Base-by-base conservation (phyloP, 2,888 invertebrate species). In the Aricia artaxerxes region DNA sequence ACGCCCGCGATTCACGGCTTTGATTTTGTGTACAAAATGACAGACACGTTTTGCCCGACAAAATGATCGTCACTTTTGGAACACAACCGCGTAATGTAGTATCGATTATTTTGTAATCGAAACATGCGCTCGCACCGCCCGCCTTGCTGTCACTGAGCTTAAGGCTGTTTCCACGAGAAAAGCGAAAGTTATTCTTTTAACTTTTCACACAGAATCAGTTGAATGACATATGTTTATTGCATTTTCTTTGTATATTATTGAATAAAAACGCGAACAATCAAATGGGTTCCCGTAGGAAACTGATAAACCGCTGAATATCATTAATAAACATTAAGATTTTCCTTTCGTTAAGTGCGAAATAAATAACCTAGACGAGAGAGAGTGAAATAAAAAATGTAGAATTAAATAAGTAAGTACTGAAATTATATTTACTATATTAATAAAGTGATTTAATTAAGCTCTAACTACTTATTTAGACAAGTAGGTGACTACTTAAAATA, bases 181-280 rank as follows among this genome's bases (percentile, higher is more conserved):
- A 87, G 92, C 92, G 93, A 93, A 93, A 93, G 93, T 93, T 83
- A 82, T 81, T 82, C 79, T 82, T 81, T 76, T 80, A 80, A 81
- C 84, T 87, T 87, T 86, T 87, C 85, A 84, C 85, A 87, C 82
- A 81, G 73, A 73, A 81, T 83, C 82, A 81, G 85, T 85, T 83
- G 85, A 87, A 86, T 86, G 86, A 86, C 86, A 83, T 69, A 81
- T 82, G 81, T 80, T 80, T 76, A 35, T 73, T 80, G 79, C 78
- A 81, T 80, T 82, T 83, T 79, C 82, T 81, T 80, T 80, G 82
- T 83, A 83, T 85, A 80, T 72, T 76, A 78, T 80, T 79, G 75
- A 31, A 69, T 16, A 69, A 69, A 69, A 69, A 69, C 35, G 35
- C 6, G 5, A 11, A 38, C 35, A 69, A 69, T 69, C 35, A 61